Evolutionary conservation across 2,797 vertebrate genomes (phyloP), one percentile per base, ranked within the genome.

Genomic region (Semotilus atromaculatus): DNA sequence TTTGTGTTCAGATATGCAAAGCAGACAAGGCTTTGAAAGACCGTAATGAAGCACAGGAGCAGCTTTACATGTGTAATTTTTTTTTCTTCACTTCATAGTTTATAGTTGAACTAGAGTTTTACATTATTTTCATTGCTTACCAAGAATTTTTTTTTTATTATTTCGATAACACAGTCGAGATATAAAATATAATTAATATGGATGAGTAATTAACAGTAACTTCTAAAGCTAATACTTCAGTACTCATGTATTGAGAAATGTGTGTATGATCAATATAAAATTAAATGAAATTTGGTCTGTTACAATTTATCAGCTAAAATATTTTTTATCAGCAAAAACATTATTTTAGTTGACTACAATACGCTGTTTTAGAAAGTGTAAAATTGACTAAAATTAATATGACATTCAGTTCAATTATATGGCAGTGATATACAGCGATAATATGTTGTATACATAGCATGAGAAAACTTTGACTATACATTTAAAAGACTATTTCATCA

Each of bases 1-100:
- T 62, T 81, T 85, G 64, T 66, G 43, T 36, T 82, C 55, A 79
- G 79, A 87, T 68, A 87, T 79, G 72, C 74, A 82, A 82, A 85
- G 48, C 78, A 81, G 82, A 84, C 64, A 38, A 71, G 80, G 18
- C 64, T 82, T 76, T 77, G 36, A 76, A 60, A 62, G 84, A 67
- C 23, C 21, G n/a, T 26, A 60, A 40, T 75, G 62, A 74, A 36
- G 76, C 79, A 29, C 40, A 53, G 26, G 48, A 21, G 71, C 75
- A 79, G 45, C 34, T 82, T 82, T 74, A 51, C 55, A 75, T 14
- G 10, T 4, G 4, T 79, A 29, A 7, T 7, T 58, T 4, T n/a
- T 55, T 58, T n/a, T 31, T 31, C 1, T 64, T 64, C 2, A 14
- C 23, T 16, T 62, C 26, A 26, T 29, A 13, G 26, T 29, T 62